Base-by-base conservation (phyloP, 30 jellyfish, hydroid and myxozoan species). In the Sanderia malayensis region DNA sequence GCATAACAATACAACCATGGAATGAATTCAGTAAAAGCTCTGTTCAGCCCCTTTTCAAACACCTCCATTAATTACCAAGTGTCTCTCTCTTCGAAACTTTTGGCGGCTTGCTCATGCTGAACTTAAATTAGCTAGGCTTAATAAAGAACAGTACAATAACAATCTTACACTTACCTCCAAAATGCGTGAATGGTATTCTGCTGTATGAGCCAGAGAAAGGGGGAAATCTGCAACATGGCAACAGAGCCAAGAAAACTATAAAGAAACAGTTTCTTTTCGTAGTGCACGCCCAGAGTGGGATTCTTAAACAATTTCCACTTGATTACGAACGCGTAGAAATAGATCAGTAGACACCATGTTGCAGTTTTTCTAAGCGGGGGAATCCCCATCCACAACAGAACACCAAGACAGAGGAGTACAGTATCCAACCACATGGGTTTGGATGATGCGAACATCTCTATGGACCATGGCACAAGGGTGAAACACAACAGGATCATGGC, bases 121-220 rank as follows among this genome's bases (percentile, higher is more conserved):
- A n/a, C n/a, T n/a, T n/a, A n/a, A n/a, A n/a, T n/a, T n/a, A n/a
- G n/a, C n/a, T n/a, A n/a, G n/a, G n/a, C n/a, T n/a, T n/a, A n/a
- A n/a, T n/a, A n/a, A n/a, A n/a, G n/a, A n/a, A n/a, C n/a, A n/a
- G n/a, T n/a, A n/a, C n/a, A n/a, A n/a, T n/a, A n/a, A n/a, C n/a
- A n/a, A n/a, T n/a, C n/a, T n/a, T n/a, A n/a, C n/a, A n/a, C n/a
- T 55, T 59, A 85, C 95, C 95, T 74, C 86, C 67, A 85, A 33
- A 71, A 85, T 30, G 86, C 80, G 75, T 75, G 95, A 61, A 85
- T 85, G 37, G 86, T 34, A 27, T 81, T 61, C 62, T 76, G 90
- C 63, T 85, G 95, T 31, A 75, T 30, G 44, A 75, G 62, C 25
- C 67, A 60, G 27, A 85, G 53, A 70, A 71, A 75, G 17, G 95